These are phyloP conservation scores for Halcyon smyrnensis DNA, from an alignment of 2,797 vertebrate species.

Conservation along the genomic window DNA sequence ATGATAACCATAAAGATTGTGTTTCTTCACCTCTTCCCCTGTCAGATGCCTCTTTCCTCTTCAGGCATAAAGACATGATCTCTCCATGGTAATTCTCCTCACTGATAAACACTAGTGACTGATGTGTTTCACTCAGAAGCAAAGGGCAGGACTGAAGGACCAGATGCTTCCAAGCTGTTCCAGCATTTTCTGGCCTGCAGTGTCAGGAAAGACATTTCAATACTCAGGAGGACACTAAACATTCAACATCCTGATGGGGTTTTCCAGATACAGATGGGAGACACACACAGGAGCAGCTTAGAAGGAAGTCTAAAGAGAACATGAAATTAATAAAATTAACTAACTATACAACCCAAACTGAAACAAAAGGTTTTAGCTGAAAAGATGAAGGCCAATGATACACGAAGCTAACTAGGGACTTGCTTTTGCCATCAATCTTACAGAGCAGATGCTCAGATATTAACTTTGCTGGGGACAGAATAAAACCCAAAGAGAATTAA, in stretches of 20 bases:
- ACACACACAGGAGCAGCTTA: not conserved
- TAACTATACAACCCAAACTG: not conserved
- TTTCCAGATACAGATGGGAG: not conserved
- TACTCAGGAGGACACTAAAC: not conserved
- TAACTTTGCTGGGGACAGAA: not conserved
- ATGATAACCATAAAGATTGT: not conserved
- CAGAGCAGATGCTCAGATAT: not conserved
- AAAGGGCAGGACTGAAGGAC: not conserved
- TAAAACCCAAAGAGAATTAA: not conserved
- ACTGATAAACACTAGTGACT: not conserved
- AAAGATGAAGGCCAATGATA: not conserved
- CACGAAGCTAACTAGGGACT: not conserved
- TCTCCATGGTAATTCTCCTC: not conserved
- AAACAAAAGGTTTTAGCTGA: not conserved
- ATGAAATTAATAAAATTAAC: not conserved
- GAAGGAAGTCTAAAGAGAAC: not conserved
- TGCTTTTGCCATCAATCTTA: not conserved
- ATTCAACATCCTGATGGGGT: not conserved
- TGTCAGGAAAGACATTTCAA: not conserved
- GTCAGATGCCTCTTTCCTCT: not conserved
- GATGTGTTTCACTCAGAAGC: not conserved
- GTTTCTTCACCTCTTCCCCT: not conserved
- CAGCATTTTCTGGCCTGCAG: not conserved
- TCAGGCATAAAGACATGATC: not conserved
- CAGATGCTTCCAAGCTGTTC: not conserved